Conservation (phyloP, 2,888 invertebrate species). For the Ormyrus thymus region DNA sequence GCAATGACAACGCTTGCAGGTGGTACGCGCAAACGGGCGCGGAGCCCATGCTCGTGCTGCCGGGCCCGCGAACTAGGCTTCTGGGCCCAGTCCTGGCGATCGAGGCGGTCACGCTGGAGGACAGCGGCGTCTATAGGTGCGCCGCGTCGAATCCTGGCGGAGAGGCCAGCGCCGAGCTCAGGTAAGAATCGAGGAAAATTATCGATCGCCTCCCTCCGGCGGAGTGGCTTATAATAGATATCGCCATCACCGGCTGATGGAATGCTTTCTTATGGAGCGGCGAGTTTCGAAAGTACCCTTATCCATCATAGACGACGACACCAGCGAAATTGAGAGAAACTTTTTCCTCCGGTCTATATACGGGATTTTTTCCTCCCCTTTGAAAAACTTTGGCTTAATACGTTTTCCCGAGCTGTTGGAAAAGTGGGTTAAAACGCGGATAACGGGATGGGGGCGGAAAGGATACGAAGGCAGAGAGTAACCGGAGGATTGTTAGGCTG, state of each 20-base stretch:
- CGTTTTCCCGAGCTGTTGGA: no score
- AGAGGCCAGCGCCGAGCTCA: slow-evolving; percentile 82
- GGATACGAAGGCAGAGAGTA: no score
- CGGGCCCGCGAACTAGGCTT: slow-evolving; percentile 81
- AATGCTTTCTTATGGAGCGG: neutral
- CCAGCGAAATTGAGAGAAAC: slow-evolving; percentile 24
- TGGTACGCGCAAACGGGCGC: slow-evolving; percentile 83
- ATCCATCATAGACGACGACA: slow-evolving; percentile 28
- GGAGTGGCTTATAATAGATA: neutral
- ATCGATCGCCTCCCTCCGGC: slow-evolving; percentile 8
- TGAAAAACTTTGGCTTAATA: no score
- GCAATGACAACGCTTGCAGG: slow-evolving; percentile 71
- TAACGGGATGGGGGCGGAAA: no score
- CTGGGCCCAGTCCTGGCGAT: slow-evolving; percentile 83
- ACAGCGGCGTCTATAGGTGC: slow-evolving; percentile 83
- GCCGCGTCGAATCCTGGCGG: slow-evolving; percentile 83
- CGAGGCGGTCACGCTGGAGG: slow-evolving; percentile 83
- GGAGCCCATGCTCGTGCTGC: slow-evolving; percentile 80
- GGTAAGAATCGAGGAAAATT: slow-evolving; percentile 64
- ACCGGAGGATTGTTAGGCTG: slow-evolving; percentile 70
- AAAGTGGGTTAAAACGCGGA: no score
- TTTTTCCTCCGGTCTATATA: neutral
- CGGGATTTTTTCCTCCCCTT: neutral
- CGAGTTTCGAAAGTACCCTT: slow-evolving; percentile 6
- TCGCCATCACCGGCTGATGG: neutral